Conservation (phyloP, 2,888 invertebrate genomes). For the Epiblema foenella region DNA sequence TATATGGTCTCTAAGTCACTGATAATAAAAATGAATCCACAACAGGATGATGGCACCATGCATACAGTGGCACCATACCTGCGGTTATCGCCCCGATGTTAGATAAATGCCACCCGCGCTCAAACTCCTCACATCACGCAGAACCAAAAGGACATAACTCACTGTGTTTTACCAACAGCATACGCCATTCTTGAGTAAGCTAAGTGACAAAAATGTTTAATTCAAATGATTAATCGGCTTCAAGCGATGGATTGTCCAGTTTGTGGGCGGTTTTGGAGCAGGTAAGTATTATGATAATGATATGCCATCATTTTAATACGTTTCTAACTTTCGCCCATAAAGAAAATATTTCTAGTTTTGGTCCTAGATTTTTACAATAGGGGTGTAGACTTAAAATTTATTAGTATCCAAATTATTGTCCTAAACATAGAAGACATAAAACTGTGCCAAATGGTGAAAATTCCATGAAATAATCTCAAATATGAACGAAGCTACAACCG, state of each 20-base stretch:
- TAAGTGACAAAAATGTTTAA: not conserved
- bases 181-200: not conserved
- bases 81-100: slow-evolving; percentile 21
- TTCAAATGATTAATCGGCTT: slow-evolving; percentile 10
- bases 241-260: slow-evolving; percentile 13
- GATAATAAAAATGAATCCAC: too few relatives aligned
- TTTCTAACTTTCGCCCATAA: not conserved
- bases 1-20: too few relatives aligned
- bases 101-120: slow-evolving; percentile 17
- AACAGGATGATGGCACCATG: too few relatives aligned
- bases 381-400: too few relatives aligned
- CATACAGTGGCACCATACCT: not conserved
- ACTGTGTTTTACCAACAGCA: not conserved
- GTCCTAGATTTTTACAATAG: too few relatives aligned
- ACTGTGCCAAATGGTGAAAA: too few relatives aligned
- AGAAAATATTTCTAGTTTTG: not conserved
- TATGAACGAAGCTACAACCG: too few relatives aligned
- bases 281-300: slow-evolving; percentile 11
- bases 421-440: too few relatives aligned
- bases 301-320: not conserved
- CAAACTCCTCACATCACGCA: not conserved
- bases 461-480: too few relatives aligned
- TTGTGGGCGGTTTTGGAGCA: slow-evolving; percentile 19
- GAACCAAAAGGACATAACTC: not conserved
- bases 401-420: too few relatives aligned